Conservation (phyloP, 2,888 invertebrate genomes). For the Agrochola circellaris region DNA sequence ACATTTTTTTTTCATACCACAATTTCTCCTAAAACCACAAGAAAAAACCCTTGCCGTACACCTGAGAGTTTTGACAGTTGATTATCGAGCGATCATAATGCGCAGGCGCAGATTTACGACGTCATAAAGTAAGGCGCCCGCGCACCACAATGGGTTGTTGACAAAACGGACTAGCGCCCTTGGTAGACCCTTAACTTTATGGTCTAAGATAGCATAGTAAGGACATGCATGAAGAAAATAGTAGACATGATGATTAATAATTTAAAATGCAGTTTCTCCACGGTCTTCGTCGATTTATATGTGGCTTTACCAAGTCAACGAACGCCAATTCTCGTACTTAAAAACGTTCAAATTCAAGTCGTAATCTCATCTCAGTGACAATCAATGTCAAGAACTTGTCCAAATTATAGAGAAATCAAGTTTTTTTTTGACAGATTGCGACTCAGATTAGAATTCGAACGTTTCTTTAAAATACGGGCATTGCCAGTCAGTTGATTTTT, state of each 20-base stretch:
- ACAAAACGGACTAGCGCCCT: constrained; percentile 71
- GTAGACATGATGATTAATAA: fast-evolving
- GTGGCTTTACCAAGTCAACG: neutral
- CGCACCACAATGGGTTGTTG: constrained; percentile 75
- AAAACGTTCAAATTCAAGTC: too few species aligned
- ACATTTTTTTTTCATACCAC: constrained; percentile 48
- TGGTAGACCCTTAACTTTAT: constrained; percentile 62
- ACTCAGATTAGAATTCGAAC: too few species aligned
- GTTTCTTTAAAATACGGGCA: too few species aligned
- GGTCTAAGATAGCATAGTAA: constrained; percentile 54
- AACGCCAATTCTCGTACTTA: too few species aligned
- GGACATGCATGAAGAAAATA: constrained; percentile 54
- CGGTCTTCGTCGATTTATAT: too few species aligned
- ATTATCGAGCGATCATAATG: constrained; percentile 81
- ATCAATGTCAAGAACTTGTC: too few species aligned
- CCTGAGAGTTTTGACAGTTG: constrained; percentile 80
- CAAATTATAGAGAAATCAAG: too few species aligned
- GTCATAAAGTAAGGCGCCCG: constrained; percentile 82
- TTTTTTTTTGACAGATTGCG: too few species aligned
- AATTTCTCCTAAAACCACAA: constrained; percentile 57
- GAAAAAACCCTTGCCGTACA: constrained; percentile 61
- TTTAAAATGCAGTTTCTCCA: neutral
- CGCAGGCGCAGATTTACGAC: constrained; percentile 82
- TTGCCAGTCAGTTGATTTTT: neutral
- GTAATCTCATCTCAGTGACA: too few species aligned